Evolutionary conservation across 2,888 invertebrate species (phyloP).

Genomic region (Norana najaformis): DNA sequence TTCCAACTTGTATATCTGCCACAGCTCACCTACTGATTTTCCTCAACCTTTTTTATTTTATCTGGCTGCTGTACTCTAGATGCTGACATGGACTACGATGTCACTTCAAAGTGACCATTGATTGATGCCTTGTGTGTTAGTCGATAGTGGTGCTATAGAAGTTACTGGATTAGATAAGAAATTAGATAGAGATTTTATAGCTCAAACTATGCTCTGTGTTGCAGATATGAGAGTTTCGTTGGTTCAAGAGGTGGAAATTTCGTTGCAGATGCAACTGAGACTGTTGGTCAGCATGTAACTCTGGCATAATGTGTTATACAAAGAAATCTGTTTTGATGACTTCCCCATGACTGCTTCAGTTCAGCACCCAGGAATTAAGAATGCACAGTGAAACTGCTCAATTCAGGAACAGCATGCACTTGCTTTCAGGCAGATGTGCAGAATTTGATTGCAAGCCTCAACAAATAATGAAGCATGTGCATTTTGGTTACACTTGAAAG

Average conservation of each 20-base stretch:
- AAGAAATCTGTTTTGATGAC: neutral
- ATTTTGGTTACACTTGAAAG: neutral
- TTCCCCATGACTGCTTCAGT: neutral
- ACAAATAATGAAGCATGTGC: neutral
- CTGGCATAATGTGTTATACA: slow-evolving; percentile 44
- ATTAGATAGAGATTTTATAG: neutral
- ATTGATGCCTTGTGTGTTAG: neutral
- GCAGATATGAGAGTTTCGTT: slow-evolving; percentile 50
- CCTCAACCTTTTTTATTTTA: neutral
- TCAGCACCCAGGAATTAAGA: neutral
- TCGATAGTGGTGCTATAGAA: too few species aligned
- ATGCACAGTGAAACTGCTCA: neutral
- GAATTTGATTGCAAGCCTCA: neutral
- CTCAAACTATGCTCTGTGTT: neutral
- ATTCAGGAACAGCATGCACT: neutral
- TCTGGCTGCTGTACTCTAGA: neutral
- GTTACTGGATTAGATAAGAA: neutral
- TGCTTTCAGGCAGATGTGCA: neutral
- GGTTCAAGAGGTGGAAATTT: slow-evolving; percentile 50
- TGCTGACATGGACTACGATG: neutral
- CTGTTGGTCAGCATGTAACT: slow-evolving; percentile 45
- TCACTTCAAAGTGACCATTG: neutral
- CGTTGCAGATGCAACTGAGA: slow-evolving; percentile 44
- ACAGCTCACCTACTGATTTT: neutral
- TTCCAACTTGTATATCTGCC: neutral